A percentile compares a stretch with the other conserved stretches of the same genome.
Evolutionary conservation across 2,797 vertebrate genomes (phyloP).

Genomic region (Danio tinwini): DNA sequence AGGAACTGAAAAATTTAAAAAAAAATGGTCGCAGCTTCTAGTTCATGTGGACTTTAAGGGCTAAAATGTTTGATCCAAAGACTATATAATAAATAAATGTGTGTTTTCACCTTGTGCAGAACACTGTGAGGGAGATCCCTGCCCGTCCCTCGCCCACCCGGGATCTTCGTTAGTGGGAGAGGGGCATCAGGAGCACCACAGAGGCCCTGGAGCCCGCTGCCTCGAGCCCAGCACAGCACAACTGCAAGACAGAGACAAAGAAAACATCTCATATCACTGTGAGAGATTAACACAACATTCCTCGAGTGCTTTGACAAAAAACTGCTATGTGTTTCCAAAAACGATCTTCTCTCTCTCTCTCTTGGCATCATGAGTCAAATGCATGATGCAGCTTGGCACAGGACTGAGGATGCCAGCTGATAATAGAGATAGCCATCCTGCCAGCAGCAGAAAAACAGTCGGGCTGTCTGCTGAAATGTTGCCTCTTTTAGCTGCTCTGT

Average conservation of each 20-base stretch:
- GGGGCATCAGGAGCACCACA: slow-evolving; percentile 99
- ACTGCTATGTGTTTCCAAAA: not conserved
- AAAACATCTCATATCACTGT: not conserved
- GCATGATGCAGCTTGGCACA: slow-evolving; percentile 19
- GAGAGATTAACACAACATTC: not conserved
- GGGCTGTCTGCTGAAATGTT: slow-evolving; percentile 7
- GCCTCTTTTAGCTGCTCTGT: not conserved
- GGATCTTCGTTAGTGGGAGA: slow-evolving; percentile 99
- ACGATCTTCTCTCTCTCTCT: not conserved
- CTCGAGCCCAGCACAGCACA: slow-evolving; percentile 89
- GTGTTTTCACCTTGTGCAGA: slow-evolving; percentile 85
- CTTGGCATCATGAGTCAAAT: not conserved
- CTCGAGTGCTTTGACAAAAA: not conserved
- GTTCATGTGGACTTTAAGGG: too few species aligned
- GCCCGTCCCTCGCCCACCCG: slow-evolving; percentile 98
- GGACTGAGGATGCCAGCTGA: slow-evolving; percentile 7
- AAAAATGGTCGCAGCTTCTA: too few species aligned
- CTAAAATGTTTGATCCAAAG: too few species aligned
- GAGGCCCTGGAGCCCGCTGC: slow-evolving; percentile 97
- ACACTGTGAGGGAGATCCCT: slow-evolving; percentile 98
- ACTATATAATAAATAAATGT: not conserved
- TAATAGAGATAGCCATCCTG: slow-evolving; percentile 8
- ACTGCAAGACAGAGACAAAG: slow-evolving; percentile 73
- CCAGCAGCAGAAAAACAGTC: slow-evolving; percentile 21
- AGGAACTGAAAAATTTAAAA: too few species aligned